phyloP scores from a whole-genome alignment of 2,797 vertebrate species.

The Melanotaenia boesemani region DNA sequence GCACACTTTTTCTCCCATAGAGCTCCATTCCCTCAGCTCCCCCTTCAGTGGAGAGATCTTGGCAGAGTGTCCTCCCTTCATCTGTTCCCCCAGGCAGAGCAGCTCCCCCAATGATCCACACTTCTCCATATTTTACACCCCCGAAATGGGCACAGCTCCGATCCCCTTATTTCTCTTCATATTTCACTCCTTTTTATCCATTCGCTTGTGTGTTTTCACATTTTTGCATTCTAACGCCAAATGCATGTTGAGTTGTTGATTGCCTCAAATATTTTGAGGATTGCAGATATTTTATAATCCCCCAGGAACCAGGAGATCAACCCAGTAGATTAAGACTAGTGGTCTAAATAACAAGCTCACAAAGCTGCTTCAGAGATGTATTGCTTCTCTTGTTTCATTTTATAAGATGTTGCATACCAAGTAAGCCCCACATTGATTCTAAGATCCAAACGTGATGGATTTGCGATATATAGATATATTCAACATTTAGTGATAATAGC shows the following conservation, averaged over 20 bases:
- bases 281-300: slow-evolving; percentile 82
- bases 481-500: slow-evolving; percentile 46
- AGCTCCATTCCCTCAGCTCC: slow-evolving; percentile 78
- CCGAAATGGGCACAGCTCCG: slow-evolving; percentile 84
- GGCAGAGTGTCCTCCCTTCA: slow-evolving; percentile 84
- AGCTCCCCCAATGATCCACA: slow-evolving; percentile 85
- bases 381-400: slow-evolving; percentile 52
- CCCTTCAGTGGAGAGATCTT: slow-evolving; percentile 85
- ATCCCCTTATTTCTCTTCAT: slow-evolving; percentile 83
- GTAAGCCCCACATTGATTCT: slow-evolving; percentile 57
- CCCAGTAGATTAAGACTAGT: slow-evolving; percentile 80
- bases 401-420: slow-evolving; percentile 36
- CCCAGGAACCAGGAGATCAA: slow-evolving; percentile 77
- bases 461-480: slow-evolving; percentile 45
- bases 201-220: slow-evolving; percentile 81
- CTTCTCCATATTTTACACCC: slow-evolving; percentile 87
- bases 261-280: slow-evolving; percentile 83
- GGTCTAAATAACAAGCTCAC: slow-evolving; percentile 71
- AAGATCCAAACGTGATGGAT: slow-evolving; percentile 61
- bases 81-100: slow-evolving; percentile 86
- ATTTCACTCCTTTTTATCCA: slow-evolving; percentile 82
- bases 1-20: slow-evolving; percentile 81
- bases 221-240: slow-evolving; percentile 83
- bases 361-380: slow-evolving; percentile 58
- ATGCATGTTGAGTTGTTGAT: slow-evolving; percentile 83